Evolutionary conservation across 2,797 vertebrate species (phyloP).

Genomic region (Nyctalus aviator): DNA sequence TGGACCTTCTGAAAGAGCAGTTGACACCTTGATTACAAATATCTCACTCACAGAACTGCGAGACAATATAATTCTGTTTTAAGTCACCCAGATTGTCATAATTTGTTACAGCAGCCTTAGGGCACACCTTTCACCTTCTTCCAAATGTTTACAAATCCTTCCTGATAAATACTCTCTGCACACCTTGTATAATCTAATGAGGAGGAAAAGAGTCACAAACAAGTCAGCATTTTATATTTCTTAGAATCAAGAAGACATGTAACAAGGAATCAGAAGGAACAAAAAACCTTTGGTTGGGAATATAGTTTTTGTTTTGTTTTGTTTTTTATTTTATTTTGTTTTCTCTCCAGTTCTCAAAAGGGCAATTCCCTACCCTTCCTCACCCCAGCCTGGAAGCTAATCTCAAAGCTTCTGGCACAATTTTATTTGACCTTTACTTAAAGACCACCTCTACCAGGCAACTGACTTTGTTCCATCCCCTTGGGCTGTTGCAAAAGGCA

Average conservation of each 20-base stretch:
- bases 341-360: constrained; percentile 10
- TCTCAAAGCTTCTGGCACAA: constrained; percentile 62
- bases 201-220: background rate
- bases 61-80: background rate
- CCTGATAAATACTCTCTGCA: background rate
- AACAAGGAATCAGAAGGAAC: background rate
- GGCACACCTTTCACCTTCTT: background rate
- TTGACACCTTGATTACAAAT: background rate
- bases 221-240: constrained; percentile 14
- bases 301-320: background rate
- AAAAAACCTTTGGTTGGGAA: constrained; percentile 36
- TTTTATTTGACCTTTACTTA: constrained; percentile 71
- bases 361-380: background rate
- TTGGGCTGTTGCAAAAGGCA: constrained; percentile 33
- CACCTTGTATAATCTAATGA: background rate
- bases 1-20: background rate
- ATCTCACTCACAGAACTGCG: background rate
- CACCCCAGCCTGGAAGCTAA: constrained; percentile 28
- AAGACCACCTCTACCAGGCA: constrained; percentile 53
- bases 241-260: constrained; percentile 11
- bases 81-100: background rate
- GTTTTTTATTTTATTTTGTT: background rate
- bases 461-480: constrained; percentile 33
- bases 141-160: constrained; percentile 33
- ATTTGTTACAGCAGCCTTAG: background rate